phyloP scores from a whole-genome alignment of 2,888 invertebrate genomes.

The Balanococcus diminutus region DNA sequence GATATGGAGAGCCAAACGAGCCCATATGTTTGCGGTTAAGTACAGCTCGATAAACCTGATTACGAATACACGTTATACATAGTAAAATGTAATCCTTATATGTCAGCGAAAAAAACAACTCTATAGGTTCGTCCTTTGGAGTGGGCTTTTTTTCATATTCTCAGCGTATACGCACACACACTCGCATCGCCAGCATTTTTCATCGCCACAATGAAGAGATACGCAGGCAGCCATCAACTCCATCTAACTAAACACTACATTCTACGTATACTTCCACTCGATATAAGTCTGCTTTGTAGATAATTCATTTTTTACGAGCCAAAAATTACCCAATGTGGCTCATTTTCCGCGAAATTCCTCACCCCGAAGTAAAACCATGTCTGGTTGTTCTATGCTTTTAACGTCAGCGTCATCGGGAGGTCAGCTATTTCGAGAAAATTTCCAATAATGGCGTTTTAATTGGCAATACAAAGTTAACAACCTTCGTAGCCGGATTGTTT shows the following conservation, averaged over 20 bases:
- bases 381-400: background rate
- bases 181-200: background rate
- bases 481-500: background rate
- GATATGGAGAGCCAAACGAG: background rate
- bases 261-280: background rate
- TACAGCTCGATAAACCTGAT: conserved; percentile 13
- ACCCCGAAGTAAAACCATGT: too few relatives aligned
- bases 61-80: background rate
- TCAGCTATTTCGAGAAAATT: background rate
- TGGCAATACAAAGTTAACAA: background rate
- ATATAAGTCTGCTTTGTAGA: background rate
- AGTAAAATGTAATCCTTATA: conserved; percentile 1
- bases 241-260: background rate
- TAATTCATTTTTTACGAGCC: background rate
- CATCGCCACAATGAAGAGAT: background rate
- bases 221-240: background rate
- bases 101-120: conserved; percentile 12
- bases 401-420: background rate
- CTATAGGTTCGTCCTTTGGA: background rate
- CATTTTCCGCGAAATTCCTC: background rate
- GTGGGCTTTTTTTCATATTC: conserved; percentile 19
- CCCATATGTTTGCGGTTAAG: background rate
- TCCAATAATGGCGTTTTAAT: background rate
- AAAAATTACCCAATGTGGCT: background rate
- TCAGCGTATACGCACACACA: background rate